Conservation (phyloP, 2,888 invertebrate species). For the Hydroisotoma schaefferi region DNA sequence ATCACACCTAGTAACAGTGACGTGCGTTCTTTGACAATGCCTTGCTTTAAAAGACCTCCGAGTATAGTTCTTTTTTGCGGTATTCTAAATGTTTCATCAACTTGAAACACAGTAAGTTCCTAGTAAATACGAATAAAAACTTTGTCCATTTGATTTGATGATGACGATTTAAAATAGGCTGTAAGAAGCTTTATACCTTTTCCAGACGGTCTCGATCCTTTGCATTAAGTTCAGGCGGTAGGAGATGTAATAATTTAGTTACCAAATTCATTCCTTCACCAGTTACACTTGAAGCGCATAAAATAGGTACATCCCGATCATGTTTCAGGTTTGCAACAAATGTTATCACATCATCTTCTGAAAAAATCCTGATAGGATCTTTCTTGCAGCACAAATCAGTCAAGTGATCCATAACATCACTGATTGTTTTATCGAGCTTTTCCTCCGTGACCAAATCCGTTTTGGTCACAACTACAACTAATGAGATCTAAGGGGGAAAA, state of each 20-base stretch:
- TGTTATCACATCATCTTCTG: slow-evolving; percentile 69
- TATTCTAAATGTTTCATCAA: slow-evolving; percentile 88
- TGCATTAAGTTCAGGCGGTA: slow-evolving; percentile 63
- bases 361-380: slow-evolving; percentile 64
- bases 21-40: slow-evolving; percentile 76
- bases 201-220: slow-evolving; percentile 68
- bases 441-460: slow-evolving; percentile 69
- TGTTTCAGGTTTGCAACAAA: slow-evolving; percentile 57
- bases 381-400: slow-evolving; percentile 49
- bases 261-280: slow-evolving; percentile 79
- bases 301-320: slow-evolving; percentile 69
- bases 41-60: slow-evolving; percentile 78
- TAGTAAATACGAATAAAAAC: slow-evolving; percentile 50
- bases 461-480: slow-evolving; percentile 92
- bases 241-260: slow-evolving; percentile 78
- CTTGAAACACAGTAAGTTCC: slow-evolving; percentile 80
- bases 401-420: slow-evolving; percentile 53
- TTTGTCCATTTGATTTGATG: background rate
- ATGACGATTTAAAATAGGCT: too few species aligned
- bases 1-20: slow-evolving; percentile 56
- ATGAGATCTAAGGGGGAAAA: slow-evolving; percentile 67
- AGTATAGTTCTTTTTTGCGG: slow-evolving; percentile 78
- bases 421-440: slow-evolving; percentile 51
- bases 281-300: slow-evolving; percentile 85
- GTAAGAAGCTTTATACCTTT: slow-evolving; percentile 54